Evolutionary conservation across 2,797 vertebrate species (phyloP), one percentile per base, ranked within the genome.

Genomic region (Triplophysa bombifrons): DNA sequence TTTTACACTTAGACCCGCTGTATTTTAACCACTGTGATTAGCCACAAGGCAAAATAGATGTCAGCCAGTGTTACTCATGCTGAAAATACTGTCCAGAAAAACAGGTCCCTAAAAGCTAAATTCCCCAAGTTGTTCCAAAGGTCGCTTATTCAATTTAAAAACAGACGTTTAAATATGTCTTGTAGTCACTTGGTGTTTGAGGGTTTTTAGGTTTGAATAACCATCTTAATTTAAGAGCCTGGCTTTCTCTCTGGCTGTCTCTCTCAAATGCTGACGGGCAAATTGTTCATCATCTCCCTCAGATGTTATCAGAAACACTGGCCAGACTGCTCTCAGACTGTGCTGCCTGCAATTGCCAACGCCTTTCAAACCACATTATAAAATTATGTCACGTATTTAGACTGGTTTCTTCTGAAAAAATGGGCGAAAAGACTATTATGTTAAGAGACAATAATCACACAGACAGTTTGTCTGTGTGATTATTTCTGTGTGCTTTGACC

Each of bases 1-100:
- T 77, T 82, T 64, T 51, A 44, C 46, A 4, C 13, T 14, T 14
- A 46, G 61, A 64, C 74, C 34, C 16, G 5, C 13, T 66, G 60
- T 41, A 48, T 63, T 70, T 77, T 74, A 41, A 80, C 58, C 34
- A 17, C 38, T 46, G 56, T 72, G 55, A 72, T 81, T 68, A 64
- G 76, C 53, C 34, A n/a, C 67, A 60, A 60, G 50, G 72, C 50
- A 67, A 53, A 63, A 56, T 30, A 61, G 34, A 74, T 74, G 70
- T 72, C 58, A 71, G 51, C 12, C 16, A 50, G 8, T 14, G 25
- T 64, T 58, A 41, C 20, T 73, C 55, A 46, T 27, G 14, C 16
- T 10, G 13, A 58, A 53, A 44, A 66, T 12, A 61, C 60, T 67
- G 30, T 50, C 27, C 6, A 22, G 63, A 70, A 41, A 64, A 64